These are phyloP conservation scores for Globodera rostochiensis DNA, from an alignment of 1,140 invertebrate species.

Conservation along the genomic window DNA sequence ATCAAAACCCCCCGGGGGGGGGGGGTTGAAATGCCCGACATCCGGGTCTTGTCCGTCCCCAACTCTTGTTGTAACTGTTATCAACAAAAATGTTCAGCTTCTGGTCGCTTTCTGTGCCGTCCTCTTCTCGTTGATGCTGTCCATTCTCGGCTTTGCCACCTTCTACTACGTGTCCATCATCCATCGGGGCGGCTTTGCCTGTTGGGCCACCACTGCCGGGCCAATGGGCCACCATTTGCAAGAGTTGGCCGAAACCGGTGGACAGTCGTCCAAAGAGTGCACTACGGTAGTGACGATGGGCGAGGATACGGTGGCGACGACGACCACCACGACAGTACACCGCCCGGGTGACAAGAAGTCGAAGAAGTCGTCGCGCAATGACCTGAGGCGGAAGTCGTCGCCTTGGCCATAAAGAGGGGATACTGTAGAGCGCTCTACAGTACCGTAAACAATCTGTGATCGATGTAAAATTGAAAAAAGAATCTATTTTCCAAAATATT, in stretches of 20 bases:
- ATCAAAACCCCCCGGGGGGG: not conserved
- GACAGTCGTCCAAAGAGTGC: not conserved
- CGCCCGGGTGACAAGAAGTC: not conserved
- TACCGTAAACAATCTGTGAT: too few relatives aligned
- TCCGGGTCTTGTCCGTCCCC: too few relatives aligned
- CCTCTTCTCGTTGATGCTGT: not conserved
- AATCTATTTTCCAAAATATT: too few relatives aligned
- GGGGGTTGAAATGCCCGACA: not conserved
- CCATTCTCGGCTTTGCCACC: not conserved
- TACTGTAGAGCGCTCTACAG: too few relatives aligned
- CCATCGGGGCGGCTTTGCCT: not conserved
- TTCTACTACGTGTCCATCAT: slow-evolving; percentile 1
- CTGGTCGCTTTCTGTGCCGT: not conserved
- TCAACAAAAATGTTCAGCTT: not conserved
- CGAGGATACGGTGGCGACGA: not conserved
- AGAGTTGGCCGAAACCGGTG: too few relatives aligned
- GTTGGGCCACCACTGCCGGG: not conserved
- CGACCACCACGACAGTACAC: too few relatives aligned
- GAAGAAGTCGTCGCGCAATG: too few relatives aligned
- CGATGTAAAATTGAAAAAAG: too few relatives aligned
- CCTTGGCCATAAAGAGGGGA: not conserved
- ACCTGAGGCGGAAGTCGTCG: not conserved
- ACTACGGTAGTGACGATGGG: not conserved
- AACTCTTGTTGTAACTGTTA: not conserved
- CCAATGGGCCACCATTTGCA: not conserved